phyloP scores from a whole-genome alignment of 2,888 invertebrate species.

The Himalopsyche kuldschensis region DNA sequence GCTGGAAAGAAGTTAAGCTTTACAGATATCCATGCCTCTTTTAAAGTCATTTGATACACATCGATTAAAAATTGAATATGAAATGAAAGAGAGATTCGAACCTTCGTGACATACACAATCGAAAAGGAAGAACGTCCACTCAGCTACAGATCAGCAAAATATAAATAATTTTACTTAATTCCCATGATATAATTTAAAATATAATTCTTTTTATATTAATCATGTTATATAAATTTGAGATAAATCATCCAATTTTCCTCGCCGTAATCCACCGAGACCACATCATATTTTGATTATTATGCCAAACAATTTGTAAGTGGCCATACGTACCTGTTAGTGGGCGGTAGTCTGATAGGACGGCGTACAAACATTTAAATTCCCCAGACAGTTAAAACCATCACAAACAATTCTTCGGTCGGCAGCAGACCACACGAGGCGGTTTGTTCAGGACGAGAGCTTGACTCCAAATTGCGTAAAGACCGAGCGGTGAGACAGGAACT shows the following conservation, averaged over 20 bases:
- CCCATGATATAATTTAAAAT: too few species aligned
- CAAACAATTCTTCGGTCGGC: constrained; percentile 10
- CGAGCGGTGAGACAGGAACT: constrained; percentile 14
- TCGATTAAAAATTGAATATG: too few species aligned
- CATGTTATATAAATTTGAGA: neutral
- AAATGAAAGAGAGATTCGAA: too few species aligned
- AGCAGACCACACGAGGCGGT: constrained; percentile 5
- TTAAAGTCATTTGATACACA: too few species aligned
- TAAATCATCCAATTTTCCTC: neutral
- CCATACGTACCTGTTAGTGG: neutral
- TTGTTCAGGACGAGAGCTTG: constrained; percentile 13
- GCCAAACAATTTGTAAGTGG: neutral
- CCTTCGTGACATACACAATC: too few species aligned
- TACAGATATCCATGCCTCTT: too few species aligned
- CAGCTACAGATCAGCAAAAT: too few species aligned
- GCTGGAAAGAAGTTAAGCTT: too few species aligned
- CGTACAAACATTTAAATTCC: neutral
- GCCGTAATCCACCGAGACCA: neutral
- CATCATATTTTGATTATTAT: neutral
- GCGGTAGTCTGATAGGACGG: neutral
- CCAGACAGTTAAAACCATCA: neutral
- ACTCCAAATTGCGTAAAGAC: constrained; percentile 35
- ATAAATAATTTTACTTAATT: too few species aligned
- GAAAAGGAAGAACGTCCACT: too few species aligned
- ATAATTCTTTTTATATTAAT: too few species aligned